A percentile compares a stretch with the other conserved stretches of the same genome.
These are phyloP conservation scores for Dendrocincla fuliginosa DNA, from an alignment of 2,797 vertebrate genomes.

Conservation along the genomic window DNA sequence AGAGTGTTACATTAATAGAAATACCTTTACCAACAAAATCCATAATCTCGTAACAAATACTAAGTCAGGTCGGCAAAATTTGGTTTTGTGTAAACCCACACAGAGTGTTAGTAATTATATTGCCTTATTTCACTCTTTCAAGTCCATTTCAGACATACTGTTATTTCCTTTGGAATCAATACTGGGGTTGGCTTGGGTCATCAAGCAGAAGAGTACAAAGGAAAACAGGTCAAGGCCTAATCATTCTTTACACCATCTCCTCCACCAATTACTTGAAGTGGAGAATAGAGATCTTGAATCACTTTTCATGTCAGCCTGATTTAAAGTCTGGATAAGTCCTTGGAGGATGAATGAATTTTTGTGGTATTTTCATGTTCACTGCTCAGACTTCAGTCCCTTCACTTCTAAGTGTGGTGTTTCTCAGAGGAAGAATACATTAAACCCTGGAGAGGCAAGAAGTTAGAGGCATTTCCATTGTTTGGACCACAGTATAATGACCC, in stretches of 20 bases:
- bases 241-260: background rate
- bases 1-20: background rate
- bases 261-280: background rate
- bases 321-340: background rate
- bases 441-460: background rate
- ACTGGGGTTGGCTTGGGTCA: background rate
- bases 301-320: background rate
- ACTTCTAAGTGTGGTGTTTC: background rate
- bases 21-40: constrained; percentile 47
- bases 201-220: background rate
- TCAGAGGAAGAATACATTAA: background rate
- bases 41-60: constrained; percentile 54
- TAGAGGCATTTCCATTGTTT: background rate
- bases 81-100: constrained; percentile 18
- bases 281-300: background rate
- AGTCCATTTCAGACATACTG: background rate
- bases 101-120: background rate
- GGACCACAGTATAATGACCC: background rate
- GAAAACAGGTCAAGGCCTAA: constrained; percentile 3
- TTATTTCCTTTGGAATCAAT: constrained; percentile 34
- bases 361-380: background rate
- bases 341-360: background rate
- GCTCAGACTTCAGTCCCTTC: background rate
- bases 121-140: constrained; percentile 18
- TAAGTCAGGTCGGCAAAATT: background rate